Evolutionary conservation across 1,140 invertebrate genomes (phyloP).

Genomic region (Eubasilissa regina): DNA sequence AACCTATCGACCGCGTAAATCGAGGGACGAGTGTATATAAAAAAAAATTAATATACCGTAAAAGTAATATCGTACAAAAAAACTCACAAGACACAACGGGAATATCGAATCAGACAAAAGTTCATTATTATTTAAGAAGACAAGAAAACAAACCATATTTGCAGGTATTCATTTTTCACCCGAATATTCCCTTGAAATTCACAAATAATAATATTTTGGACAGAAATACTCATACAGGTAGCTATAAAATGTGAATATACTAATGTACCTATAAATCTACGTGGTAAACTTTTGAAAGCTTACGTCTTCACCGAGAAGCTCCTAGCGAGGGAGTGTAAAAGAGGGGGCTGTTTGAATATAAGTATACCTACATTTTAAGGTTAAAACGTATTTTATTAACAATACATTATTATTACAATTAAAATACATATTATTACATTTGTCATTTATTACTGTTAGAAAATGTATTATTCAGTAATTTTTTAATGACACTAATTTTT

Average conservation of each 20-base stretch:
- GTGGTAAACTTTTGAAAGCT: conserved; percentile 61
- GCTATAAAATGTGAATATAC: conserved; percentile 43
- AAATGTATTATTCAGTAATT: too few species aligned
- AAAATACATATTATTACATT: too few species aligned
- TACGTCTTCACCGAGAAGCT: conserved; percentile 61
- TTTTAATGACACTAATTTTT: too few species aligned
- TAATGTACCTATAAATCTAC: conserved; percentile 61
- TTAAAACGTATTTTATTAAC: too few species aligned
- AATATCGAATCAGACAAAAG: not conserved
- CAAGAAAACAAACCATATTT: conserved; percentile 41
- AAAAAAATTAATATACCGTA: too few species aligned
- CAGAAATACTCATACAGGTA: conserved; percentile 46
- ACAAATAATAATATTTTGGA: conserved; percentile 61
- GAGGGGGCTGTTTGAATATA: not conserved
- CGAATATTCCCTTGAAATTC: conserved; percentile 56
- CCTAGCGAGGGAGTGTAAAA: not conserved
- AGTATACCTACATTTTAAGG: not conserved
- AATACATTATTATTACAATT: too few species aligned
- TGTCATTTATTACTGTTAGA: too few species aligned
- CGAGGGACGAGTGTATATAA: too few species aligned
- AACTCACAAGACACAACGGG: not conserved
- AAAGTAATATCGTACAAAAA: too few species aligned
- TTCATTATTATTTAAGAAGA: conserved; percentile 20
- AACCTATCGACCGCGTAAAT: too few species aligned
- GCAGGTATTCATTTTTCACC: conserved; percentile 50